phyloP scores from a whole-genome alignment of 2,797 vertebrate genomes.

The Poliocrania exsul region DNA sequence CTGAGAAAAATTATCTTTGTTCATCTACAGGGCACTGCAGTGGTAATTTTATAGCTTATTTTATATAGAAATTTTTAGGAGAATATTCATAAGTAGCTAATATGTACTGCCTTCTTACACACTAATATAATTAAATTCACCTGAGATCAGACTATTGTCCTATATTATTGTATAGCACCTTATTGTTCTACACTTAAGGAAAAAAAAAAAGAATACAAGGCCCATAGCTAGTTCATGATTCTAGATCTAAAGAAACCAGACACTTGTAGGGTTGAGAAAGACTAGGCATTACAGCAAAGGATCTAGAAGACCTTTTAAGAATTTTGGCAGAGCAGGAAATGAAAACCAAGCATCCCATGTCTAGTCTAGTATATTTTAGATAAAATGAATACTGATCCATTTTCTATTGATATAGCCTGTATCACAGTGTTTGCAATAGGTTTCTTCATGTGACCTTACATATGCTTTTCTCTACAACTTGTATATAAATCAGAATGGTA shows the following conservation, averaged over 20 bases:
- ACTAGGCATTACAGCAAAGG: background rate
- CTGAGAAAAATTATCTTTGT: background rate
- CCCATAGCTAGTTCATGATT: background rate
- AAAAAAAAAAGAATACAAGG: background rate
- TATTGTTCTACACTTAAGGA: background rate
- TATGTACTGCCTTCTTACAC: background rate
- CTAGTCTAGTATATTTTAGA: background rate
- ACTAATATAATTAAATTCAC: background rate
- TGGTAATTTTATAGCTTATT: background rate
- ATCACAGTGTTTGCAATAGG: background rate
- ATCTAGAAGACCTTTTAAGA: background rate
- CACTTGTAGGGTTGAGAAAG: background rate
- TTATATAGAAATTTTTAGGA: background rate
- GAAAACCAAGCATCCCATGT: background rate
- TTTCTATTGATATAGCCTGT: background rate
- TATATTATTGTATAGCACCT: background rate
- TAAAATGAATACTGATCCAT: background rate
- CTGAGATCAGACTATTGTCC: background rate
- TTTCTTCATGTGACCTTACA: background rate
- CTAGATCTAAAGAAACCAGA: background rate
- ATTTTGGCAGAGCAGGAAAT: background rate
- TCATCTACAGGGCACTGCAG: background rate
- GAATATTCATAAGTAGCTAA: background rate
- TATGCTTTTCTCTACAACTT: background rate
- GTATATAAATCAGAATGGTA: background rate